A percentile compares a stretch with the other conserved stretches of the same genome.
Conservation (phyloP, 2,888 invertebrate species). For the Imbricaverruca yamaguchii region DNA sequence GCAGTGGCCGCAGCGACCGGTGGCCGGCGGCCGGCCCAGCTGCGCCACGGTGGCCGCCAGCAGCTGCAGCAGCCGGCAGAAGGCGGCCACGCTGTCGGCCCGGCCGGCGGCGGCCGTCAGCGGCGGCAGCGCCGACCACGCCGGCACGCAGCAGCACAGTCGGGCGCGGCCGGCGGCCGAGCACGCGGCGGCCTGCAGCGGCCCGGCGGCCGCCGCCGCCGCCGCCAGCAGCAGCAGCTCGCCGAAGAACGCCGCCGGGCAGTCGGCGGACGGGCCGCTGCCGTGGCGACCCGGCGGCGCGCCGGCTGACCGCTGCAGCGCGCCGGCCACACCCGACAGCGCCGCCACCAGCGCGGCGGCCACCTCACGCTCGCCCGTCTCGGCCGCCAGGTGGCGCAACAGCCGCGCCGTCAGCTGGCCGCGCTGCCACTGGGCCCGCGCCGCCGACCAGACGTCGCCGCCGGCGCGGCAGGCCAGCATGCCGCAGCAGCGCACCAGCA, state of each 20-base stretch:
- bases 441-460: neutral
- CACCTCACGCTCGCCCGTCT: neutral
- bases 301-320: neutral
- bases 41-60: neutral
- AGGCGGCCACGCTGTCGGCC: neutral
- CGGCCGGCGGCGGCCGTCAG: neutral
- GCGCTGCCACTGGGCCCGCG: neutral
- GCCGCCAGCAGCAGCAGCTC: neutral
- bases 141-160: conserved; percentile 1
- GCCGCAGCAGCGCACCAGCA: neutral
- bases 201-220: neutral
- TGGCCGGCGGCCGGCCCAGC: neutral
- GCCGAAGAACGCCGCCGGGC: neutral
- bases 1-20: neutral
- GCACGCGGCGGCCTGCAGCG: neutral
- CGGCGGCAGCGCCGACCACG: neutral
- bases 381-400: neutral
- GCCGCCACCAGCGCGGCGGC: neutral
- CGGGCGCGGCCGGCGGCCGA: neutral
- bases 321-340: neutral
- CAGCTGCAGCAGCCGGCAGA: neutral
- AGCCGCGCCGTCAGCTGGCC: neutral
- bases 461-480: neutral
- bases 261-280: neutral
- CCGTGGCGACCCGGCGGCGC: neutral